These are phyloP conservation scores for Drosophila willistoni DNA, from an alignment of 1,140 invertebrate species.

Conservation along the genomic window DNA sequence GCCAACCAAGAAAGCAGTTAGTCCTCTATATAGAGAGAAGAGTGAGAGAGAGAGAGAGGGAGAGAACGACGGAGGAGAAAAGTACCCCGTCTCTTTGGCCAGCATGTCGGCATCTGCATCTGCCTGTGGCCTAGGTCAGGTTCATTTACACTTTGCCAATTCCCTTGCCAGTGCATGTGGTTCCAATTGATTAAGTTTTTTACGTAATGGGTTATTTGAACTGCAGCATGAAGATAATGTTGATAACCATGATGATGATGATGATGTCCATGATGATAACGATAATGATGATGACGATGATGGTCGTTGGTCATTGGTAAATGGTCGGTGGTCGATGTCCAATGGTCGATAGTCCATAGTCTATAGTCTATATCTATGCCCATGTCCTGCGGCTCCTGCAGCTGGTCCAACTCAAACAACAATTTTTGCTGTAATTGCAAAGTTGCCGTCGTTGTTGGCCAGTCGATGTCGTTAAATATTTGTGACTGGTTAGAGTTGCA, in stretches of 20 bases:
- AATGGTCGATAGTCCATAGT: not conserved
- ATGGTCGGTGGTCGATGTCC: slow-evolving; percentile 8
- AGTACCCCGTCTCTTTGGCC: not conserved
- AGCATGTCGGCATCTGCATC: not conserved
- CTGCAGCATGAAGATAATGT: slow-evolving; percentile 30
- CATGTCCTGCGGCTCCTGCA: slow-evolving; percentile 64
- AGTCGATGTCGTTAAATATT: slow-evolving; percentile 70
- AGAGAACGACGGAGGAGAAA: too few relatives aligned
- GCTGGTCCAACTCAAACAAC: slow-evolving; percentile 59
- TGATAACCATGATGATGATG: slow-evolving; percentile 4
- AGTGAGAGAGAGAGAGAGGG: too few relatives aligned
- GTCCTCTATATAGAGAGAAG: not conserved
- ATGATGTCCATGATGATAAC: not conserved
- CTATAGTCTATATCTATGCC: slow-evolving; percentile 17
- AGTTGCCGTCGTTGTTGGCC: slow-evolving; percentile 56
- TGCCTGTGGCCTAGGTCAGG: slow-evolving; percentile 19
- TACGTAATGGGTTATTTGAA: slow-evolving; percentile 81
- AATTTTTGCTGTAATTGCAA: slow-evolving; percentile 80
- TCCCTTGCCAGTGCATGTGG: slow-evolving; percentile 37
- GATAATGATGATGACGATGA: slow-evolving; percentile 9
- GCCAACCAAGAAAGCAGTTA: slow-evolving; percentile 12
- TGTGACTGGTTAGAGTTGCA: slow-evolving; percentile 79
- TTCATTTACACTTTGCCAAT: slow-evolving; percentile 23
- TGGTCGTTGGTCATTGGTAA: slow-evolving; percentile 1
- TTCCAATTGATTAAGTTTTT: slow-evolving; percentile 81